Percentiles rank a stretch among this genome's conserved stretches.
Evolutionary conservation across 2,888 invertebrate genomes (phyloP).

Genomic region (Drosophila multiciliata): DNA sequence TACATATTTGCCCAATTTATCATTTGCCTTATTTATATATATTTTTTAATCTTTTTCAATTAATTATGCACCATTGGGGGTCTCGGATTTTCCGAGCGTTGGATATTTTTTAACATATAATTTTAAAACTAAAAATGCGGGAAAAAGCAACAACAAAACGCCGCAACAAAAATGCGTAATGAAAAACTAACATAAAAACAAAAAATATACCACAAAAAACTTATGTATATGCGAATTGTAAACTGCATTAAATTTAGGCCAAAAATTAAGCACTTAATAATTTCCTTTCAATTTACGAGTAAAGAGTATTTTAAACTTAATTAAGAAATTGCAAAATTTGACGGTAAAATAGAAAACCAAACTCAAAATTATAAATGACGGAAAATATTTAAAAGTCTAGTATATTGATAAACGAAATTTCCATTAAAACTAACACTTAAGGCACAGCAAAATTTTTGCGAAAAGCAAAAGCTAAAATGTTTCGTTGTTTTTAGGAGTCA

Average conservation of each 20-base stretch:
- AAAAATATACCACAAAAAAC: conserved; percentile 28
- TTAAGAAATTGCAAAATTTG: conserved; percentile 46
- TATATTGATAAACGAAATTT: conserved; percentile 56
- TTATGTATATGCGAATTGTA: conserved; percentile 62
- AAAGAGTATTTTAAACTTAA: conserved; percentile 48
- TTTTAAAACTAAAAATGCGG: conserved; percentile 9
- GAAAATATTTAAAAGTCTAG: conserved; percentile 51
- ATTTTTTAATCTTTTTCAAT: conserved; percentile 3
- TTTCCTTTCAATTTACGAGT: conserved; percentile 41
- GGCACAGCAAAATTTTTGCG: conserved; percentile 68
- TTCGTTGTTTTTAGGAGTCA: conserved; percentile 84
- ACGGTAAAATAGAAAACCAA: conserved; percentile 42
- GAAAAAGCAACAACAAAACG: conserved; percentile 51
- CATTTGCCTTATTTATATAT: conserved; percentile 22
- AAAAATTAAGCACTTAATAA: conserved; percentile 54
- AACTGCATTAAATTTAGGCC: conserved; percentile 71
- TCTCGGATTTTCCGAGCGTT: not conserved
- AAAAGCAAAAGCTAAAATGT: conserved; percentile 57
- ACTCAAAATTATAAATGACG: conserved; percentile 48
- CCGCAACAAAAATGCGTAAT: conserved; percentile 64
- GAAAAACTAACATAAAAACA: conserved; percentile 53
- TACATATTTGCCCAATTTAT: conserved; percentile 9
- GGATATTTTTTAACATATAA: conserved; percentile 4
- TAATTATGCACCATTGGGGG: not conserved
- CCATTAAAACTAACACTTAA: conserved; percentile 64